These are phyloP conservation scores for Anticlea derivata DNA, from an alignment of 2,888 invertebrate genomes.

Conservation along the genomic window DNA sequence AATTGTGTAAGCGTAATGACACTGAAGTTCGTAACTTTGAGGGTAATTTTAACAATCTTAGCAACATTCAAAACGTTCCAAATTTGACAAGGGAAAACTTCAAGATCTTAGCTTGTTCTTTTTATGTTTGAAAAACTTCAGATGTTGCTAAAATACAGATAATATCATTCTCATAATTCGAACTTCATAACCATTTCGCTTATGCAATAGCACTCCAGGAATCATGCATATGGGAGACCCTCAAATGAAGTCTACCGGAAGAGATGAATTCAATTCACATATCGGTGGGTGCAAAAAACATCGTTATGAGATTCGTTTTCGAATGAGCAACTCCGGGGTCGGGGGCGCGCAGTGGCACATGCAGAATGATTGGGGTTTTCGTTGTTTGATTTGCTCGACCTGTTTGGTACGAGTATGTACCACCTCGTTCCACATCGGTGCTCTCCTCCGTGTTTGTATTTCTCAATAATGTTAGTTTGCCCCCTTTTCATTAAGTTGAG, in stretches of 20 bases:
- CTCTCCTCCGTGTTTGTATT: slow-evolving; percentile 40
- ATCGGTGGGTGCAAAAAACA: slow-evolving; percentile 26
- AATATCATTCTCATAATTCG: too few species aligned
- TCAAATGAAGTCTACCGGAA: slow-evolving; percentile 23
- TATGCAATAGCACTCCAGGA: too few species aligned
- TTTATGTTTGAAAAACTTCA: too few species aligned
- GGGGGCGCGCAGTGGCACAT: slow-evolving; percentile 44
- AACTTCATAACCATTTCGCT: too few species aligned
- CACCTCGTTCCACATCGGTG: slow-evolving; percentile 54
- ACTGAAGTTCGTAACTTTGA: too few species aligned
- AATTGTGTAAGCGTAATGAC: too few species aligned
- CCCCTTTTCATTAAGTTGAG: slow-evolving; percentile 40
- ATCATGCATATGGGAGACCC: slow-evolving; percentile 17
- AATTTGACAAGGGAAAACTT: too few species aligned
- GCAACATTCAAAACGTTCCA: too few species aligned
- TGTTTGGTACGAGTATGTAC: slow-evolving; percentile 42
- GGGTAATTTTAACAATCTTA: too few species aligned
- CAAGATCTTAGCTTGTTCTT: too few species aligned
- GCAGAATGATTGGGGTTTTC: slow-evolving; percentile 60
- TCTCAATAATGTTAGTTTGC: slow-evolving; percentile 39
- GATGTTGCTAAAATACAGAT: too few species aligned
- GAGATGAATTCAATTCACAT: slow-evolving; percentile 22
- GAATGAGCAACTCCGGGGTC: slow-evolving; percentile 45
- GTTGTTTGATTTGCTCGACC: slow-evolving; percentile 73
- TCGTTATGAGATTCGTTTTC: slow-evolving; percentile 40